Conservation (phyloP, 2,888 invertebrate species). For the Sthenelais limicola region DNA sequence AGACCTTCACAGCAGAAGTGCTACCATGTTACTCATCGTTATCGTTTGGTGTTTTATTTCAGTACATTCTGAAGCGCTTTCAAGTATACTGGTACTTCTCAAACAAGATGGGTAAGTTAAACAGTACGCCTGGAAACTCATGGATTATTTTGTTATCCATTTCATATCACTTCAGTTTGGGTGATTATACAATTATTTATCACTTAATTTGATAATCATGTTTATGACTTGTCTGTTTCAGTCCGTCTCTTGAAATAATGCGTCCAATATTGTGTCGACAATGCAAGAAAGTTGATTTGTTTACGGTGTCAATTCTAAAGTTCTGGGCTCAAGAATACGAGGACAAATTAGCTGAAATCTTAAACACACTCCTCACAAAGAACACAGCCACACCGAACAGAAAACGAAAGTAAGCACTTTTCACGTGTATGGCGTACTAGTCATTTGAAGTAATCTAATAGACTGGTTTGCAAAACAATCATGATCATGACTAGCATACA, state of each 20-base stretch:
- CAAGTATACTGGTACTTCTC: slow-evolving; percentile 89
- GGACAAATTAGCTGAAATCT: slow-evolving; percentile 79
- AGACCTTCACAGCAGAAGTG: too few species aligned
- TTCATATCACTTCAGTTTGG: too few species aligned
- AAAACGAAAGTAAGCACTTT: slow-evolving; percentile 77
- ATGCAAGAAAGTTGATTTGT: slow-evolving; percentile 81
- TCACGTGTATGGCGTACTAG: not conserved
- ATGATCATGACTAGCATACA: too few species aligned
- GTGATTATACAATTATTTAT: not conserved
- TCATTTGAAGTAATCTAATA: too few species aligned
- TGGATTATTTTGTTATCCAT: not conserved
- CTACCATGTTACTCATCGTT: too few species aligned
- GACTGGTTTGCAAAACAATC: too few species aligned
- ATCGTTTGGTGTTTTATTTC: slow-evolving; percentile 76
- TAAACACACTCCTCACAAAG: slow-evolving; percentile 72
- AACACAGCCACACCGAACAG: slow-evolving; percentile 89
- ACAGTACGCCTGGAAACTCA: not conserved
- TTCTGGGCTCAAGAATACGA: slow-evolving; percentile 96
- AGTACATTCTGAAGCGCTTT: slow-evolving; percentile 93
- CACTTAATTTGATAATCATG: slow-evolving; percentile 56
- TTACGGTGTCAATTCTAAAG: slow-evolving; percentile 91
- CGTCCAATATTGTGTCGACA: slow-evolving; percentile 81
- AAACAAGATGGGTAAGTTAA: slow-evolving; percentile 85
- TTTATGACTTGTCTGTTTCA: slow-evolving; percentile 64
- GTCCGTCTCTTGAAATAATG: slow-evolving; percentile 88